phyloP scores from a whole-genome alignment of 2,113 vertebrate species.

The Bagarius yarrelli region DNA sequence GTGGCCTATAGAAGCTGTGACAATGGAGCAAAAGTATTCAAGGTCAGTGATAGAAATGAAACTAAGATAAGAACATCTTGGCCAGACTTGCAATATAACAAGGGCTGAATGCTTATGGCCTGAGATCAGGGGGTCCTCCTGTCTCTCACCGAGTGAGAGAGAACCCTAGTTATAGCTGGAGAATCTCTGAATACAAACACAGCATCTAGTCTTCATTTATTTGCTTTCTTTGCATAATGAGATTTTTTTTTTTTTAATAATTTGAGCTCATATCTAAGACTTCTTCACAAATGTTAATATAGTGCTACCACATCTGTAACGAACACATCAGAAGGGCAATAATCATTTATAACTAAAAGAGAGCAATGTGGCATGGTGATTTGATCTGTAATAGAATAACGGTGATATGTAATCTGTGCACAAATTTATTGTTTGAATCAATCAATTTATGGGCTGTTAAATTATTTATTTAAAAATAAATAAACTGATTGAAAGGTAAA shows the following conservation, averaged over 20 bases:
- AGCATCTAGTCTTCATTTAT: background rate
- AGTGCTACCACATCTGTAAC: background rate
- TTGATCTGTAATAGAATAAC: background rate
- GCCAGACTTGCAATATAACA: background rate
- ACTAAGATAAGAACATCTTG: background rate
- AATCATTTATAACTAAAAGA: too few species aligned
- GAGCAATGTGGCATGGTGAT: background rate
- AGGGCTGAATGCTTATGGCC: too few species aligned
- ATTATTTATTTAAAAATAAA: background rate
- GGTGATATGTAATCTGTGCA: too few species aligned
- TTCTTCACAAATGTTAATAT: background rate
- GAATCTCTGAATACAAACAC: background rate
- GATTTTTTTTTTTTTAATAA: background rate
- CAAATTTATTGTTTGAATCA: background rate
- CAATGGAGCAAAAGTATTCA: background rate
- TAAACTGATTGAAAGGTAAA: background rate
- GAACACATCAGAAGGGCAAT: too few species aligned
- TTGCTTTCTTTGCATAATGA: background rate
- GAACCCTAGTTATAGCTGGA: background rate
- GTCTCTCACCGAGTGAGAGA: background rate
- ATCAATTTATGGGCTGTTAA: background rate
- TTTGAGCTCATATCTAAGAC: background rate
- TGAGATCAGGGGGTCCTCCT: background rate
- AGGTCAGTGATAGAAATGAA: background rate
- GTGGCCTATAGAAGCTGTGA: background rate